Evolutionary conservation across 2,797 vertebrate genomes (phyloP), one percentile per base, ranked within the genome.

Genomic region (Phoxinus dragarum): DNA sequence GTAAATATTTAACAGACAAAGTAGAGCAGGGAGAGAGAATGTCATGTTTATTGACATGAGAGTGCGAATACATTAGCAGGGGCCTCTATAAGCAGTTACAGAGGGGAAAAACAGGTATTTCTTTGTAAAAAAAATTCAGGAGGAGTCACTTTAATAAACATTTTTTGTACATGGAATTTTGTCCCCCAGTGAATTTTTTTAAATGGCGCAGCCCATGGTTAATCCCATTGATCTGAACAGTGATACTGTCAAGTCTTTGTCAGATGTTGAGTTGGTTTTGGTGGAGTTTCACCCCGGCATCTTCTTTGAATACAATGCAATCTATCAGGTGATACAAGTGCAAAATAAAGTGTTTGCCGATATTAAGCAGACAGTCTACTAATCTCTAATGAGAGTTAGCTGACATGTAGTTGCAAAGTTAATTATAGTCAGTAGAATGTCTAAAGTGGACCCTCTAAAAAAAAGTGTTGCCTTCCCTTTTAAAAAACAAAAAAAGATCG

Each of bases 1-100:
- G 42, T 21, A 49, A 67, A 27, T 31, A 42, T 78, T 78, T 14
- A 78, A 21, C 76, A 76, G 21, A 56, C 17, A 54, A 76, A n/a
- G 74, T 76, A 59, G 34, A 38, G 34, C 19, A 76, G 34, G 21
- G n/a, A 38, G 34, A 59, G 3, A 76, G 11, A 56, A 34, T 77
- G 36, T 40, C 4, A 23, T 52, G 72, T 52, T 74, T 52, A 49
- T 11, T 34, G 11, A 56, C 36, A 40, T 17, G 11, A 38, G 74
- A 56, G 21, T 1, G 36, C 12, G 42, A 61, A 14, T 5, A 64
- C 54, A 64, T 42, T 64, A 64, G 40, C 23, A 31, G 38, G 2
- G 75, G 8, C 34, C 49, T 76, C 6, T n/a, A 19, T 76, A 40
- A 78, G 38, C 54, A 77, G 11, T 56, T 36, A 16, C 23, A 1